Evolutionary conservation across 2,113 vertebrate species (phyloP).

Genomic region (Macheiramphus alcinus): DNA sequence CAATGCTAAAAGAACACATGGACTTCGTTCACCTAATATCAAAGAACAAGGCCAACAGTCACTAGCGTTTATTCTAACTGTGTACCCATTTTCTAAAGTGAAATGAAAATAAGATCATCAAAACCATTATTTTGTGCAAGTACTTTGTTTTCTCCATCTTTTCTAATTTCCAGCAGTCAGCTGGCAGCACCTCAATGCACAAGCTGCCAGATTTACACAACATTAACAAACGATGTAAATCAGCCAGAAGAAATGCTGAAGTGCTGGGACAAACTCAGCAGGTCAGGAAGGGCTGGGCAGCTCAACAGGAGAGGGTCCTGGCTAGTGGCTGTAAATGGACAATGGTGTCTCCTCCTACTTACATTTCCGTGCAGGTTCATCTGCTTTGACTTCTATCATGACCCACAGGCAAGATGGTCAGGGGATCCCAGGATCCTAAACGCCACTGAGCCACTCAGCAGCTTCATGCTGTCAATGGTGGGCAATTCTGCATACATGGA

Average conservation of each 20-base stretch:
- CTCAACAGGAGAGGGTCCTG: not conserved
- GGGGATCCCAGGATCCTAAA: not conserved
- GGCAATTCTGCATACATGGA: not conserved
- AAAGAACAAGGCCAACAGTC: not conserved
- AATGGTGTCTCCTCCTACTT: not conserved
- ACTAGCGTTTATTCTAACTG: not conserved
- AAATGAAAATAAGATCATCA: not conserved
- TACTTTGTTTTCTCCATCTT: not conserved
- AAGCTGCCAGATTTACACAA: not conserved
- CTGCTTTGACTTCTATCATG: not conserved
- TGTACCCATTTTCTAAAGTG: not conserved
- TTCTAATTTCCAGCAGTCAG: not conserved
- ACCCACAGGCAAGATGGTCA: not conserved
- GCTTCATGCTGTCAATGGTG: not conserved
- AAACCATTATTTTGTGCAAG: not conserved
- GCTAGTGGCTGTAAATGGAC: not conserved
- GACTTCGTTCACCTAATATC: not conserved
- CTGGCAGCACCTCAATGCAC: not conserved
- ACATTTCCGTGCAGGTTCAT: not conserved
- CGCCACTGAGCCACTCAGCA: rapidly evolving
- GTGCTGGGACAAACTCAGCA: not conserved
- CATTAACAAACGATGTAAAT: rapidly evolving
- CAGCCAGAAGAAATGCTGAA: not conserved
- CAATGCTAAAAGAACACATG: not conserved
- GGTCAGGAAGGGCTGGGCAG: not conserved